These are phyloP conservation scores for Lepisosteus oculatus DNA, from an alignment of 2,113 vertebrate genomes.

Conservation along the genomic window DNA sequence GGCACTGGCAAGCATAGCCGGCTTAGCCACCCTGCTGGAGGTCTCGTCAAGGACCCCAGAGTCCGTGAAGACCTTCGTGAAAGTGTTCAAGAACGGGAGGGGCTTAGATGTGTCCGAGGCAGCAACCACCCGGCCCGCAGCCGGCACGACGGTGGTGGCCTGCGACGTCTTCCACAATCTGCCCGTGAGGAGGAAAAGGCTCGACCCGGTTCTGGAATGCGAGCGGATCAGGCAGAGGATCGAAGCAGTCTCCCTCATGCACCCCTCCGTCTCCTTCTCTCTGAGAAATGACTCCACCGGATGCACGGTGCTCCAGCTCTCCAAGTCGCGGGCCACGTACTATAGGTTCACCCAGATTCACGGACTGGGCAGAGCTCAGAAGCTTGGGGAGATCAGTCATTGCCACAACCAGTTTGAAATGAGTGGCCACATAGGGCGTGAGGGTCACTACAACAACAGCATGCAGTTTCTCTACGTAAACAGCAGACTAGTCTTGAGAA, in stretches of 20 bases:
- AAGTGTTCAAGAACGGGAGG: conserved; percentile 79
- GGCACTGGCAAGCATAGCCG: conserved; percentile 83
- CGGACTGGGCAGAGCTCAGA: conserved; percentile 73
- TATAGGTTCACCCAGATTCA: conserved; percentile 92
- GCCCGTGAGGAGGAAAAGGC: conserved; percentile 83
- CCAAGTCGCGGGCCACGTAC: conserved; percentile 76
- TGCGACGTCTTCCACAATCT: conserved; percentile 86
- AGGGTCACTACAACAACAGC: conserved; percentile 89
- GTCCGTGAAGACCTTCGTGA: conserved; percentile 77
- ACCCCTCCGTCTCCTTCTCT: conserved; percentile 85
- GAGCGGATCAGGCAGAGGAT: conserved; percentile 83
- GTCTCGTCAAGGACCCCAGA: conserved; percentile 75
- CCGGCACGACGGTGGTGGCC: conserved; percentile 80
- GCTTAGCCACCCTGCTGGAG: conserved; percentile 78
- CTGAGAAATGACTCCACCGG: conserved; percentile 81
- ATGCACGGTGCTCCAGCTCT: conserved; percentile 82
- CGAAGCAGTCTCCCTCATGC: conserved; percentile 84
- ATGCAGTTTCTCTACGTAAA: conserved; percentile 92
- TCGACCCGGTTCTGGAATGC: conserved; percentile 78
- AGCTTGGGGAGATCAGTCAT: conserved; percentile 76
- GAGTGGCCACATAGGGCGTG: conserved; percentile 77
- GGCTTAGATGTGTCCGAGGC: conserved; percentile 70
- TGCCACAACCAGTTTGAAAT: conserved; percentile 71
- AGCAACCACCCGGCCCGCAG: conserved; percentile 71
- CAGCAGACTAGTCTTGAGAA: conserved; percentile 82